A percentile compares a stretch with the other conserved stretches of the same genome.
phyloP scores from a whole-genome alignment of 2,797 vertebrate species.

The Sebastes iracundus region DNA sequence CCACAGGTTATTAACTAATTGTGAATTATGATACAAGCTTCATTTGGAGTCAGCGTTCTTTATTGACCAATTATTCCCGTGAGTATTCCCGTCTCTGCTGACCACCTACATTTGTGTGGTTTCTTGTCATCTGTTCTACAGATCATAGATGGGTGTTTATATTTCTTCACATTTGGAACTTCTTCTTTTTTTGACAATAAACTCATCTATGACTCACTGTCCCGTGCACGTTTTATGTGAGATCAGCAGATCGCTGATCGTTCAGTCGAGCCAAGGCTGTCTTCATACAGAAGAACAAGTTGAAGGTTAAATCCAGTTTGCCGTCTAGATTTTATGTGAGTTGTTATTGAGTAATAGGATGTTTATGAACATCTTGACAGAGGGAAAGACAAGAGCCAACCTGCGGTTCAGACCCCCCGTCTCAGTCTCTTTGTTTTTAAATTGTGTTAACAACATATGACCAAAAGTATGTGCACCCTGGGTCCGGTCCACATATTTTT shows the following conservation, averaged over 20 bases:
- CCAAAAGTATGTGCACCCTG: slow-evolving; percentile 1
- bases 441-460: slow-evolving; percentile 18
- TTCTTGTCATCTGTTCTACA: slow-evolving; percentile 56
- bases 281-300: not conserved
- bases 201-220: slow-evolving; percentile 36
- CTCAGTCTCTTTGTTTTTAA: slow-evolving; percentile 6
- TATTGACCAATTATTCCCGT: not conserved
- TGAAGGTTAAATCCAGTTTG: not conserved
- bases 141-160: slow-evolving; percentile 44
- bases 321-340: slow-evolving; percentile 22
- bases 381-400: not conserved
- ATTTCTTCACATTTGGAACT: slow-evolving; percentile 12
- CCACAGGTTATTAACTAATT: not conserved
- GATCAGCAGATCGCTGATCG: slow-evolving; percentile 41
- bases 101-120: not conserved
- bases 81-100: not conserved
- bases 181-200: not conserved
- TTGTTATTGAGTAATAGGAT: slow-evolving; percentile 11
- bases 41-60: not conserved
- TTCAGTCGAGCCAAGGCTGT: not conserved
- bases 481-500: not conserved
- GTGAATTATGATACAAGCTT: not conserved
- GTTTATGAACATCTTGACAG: slow-evolving; percentile 23
- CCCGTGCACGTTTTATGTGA: not conserved
- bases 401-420: not conserved